These are phyloP conservation scores for Chrysotoxum bicinctum DNA, from an alignment of 2,888 invertebrate genomes.

Conservation along the genomic window DNA sequence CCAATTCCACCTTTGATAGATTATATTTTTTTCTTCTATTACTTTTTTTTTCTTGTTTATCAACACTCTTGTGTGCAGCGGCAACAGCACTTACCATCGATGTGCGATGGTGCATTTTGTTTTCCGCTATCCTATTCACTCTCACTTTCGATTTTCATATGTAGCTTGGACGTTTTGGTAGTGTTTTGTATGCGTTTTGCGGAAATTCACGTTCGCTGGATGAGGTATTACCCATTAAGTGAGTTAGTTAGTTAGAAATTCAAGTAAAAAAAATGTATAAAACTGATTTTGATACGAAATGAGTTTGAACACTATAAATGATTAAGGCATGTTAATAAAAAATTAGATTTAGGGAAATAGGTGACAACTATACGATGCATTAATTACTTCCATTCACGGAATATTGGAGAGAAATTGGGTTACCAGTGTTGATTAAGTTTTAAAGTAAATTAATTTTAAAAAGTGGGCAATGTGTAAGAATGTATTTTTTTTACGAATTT, in stretches of 20 bases:
- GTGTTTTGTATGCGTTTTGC: slow-evolving; percentile 51
- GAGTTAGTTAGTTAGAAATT: slow-evolving; percentile 51
- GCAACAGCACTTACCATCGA: not conserved
- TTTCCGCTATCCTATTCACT: slow-evolving; percentile 82
- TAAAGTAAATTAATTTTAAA: not conserved
- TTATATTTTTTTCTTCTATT: slow-evolving; percentile 67
- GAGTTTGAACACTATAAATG: slow-evolving; percentile 17
- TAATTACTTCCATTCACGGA: slow-evolving; percentile 57
- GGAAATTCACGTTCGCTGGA: slow-evolving; percentile 60
- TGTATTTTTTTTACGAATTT: no score
- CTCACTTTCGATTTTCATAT: slow-evolving; percentile 79
- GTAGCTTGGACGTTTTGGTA: not conserved
- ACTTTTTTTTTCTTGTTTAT: slow-evolving; percentile 2
- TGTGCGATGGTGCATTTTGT: slow-evolving; percentile 70
- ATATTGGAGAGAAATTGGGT: slow-evolving; percentile 23
- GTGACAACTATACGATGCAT: slow-evolving; percentile 42
- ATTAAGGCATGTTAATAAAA: slow-evolving; percentile 9
- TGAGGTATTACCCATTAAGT: slow-evolving; percentile 42
- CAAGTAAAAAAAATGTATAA: slow-evolving; percentile 22
- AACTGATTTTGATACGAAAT: slow-evolving; percentile 3
- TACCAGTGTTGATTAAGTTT: not conserved
- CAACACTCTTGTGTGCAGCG: slow-evolving; percentile 48
- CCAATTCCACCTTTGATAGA: slow-evolving; percentile 42
- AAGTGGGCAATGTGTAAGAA: no score
- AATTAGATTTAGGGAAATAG: slow-evolving; percentile 64